Evolutionary conservation across 2,888 invertebrate genomes (phyloP), one percentile per base, ranked within the genome.

Genomic region (Heterodera filipjevi): DNA sequence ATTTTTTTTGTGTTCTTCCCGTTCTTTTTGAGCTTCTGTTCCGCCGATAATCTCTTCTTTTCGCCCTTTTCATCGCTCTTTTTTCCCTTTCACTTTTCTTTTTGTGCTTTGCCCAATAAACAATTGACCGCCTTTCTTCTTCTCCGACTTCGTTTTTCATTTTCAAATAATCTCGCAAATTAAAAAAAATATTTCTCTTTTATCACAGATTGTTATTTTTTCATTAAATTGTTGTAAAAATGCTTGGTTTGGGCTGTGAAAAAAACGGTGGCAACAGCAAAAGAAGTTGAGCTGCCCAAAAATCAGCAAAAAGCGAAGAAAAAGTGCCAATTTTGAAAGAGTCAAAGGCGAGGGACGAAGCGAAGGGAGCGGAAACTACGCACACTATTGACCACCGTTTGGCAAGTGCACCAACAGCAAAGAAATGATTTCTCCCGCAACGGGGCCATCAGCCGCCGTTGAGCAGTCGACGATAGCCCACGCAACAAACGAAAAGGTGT

Each of bases 391-490:
- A 27, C 27, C 59, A 8, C 27, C 27, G 59, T 59, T 59, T 59
- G 59, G 59, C n/a, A n/a, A n/a, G n/a, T 27, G 1, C 27, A n/a
- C 22, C 59, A 27, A 59, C 59, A 27, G 10, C 59, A 27, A 27
- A 27, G 1, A 59, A 59, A 59, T 59, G 59, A 59, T 59, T 10
- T 8, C 59, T 59, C 59, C 59, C 1, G 12, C 27, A 8, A 12
- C 59, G 59, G n/a, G n/a, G 5, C 59, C 59, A 27, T 59, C 59
- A 59, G 59, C 59, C 59, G 59, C n/a, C 59, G 59, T 59, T 59
- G 59, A 59, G 27, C 59, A 59, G 27, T 59, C 59, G 59, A 59
- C n/a, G 59, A 27, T n/a, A 10, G 8, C 27, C 6, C 59, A n/a
- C 8, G 6, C 59, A 1, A 27, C 59, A 2, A 59, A 59, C 27